These are phyloP conservation scores for Epinotia brunnichana DNA, from an alignment of 2,888 invertebrate genomes.

Conservation along the genomic window DNA sequence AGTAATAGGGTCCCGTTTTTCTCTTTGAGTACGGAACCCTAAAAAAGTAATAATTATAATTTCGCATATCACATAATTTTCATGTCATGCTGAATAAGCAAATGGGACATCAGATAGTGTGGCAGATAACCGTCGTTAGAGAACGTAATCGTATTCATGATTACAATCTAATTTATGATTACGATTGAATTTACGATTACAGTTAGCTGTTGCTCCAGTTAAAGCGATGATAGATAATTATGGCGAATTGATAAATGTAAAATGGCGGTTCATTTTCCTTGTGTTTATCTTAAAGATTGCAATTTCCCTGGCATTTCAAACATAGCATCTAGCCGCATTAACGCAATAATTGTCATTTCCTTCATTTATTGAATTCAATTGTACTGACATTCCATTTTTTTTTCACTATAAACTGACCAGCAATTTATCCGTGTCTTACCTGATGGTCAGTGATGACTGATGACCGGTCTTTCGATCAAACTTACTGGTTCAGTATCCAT, in stretches of 20 bases:
- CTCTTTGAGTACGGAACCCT: too few relatives aligned
- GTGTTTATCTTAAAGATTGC: not conserved
- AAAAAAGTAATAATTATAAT: conserved; percentile 13
- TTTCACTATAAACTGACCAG: too few relatives aligned
- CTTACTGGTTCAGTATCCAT: too few relatives aligned
- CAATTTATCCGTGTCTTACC: too few relatives aligned
- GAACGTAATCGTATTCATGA: conserved; percentile 32
- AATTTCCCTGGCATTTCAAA: not conserved
- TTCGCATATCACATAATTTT: conserved; percentile 29
- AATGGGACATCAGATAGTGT: conserved; percentile 37
- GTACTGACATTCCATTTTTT: too few relatives aligned
- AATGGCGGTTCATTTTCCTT: conserved; percentile 4
- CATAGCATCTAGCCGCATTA: too few relatives aligned
- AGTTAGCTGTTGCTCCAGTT: conserved; percentile 19
- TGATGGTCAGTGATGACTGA: too few relatives aligned
- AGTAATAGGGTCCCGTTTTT: too few relatives aligned
- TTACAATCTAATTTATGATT: conserved; percentile 31
- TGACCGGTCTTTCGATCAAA: too few relatives aligned
- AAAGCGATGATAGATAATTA: conserved; percentile 28
- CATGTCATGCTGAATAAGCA: conserved; percentile 29
- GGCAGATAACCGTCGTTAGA: conserved; percentile 22
- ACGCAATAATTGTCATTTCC: too few relatives aligned
- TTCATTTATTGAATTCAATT: too few relatives aligned
- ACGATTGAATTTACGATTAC: conserved; percentile 4
- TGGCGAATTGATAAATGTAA: conserved; percentile 23